These are phyloP conservation scores for Zoanthus sociatus DNA, from an alignment of 92 coral and sea anemone species.

Conservation along the genomic window DNA sequence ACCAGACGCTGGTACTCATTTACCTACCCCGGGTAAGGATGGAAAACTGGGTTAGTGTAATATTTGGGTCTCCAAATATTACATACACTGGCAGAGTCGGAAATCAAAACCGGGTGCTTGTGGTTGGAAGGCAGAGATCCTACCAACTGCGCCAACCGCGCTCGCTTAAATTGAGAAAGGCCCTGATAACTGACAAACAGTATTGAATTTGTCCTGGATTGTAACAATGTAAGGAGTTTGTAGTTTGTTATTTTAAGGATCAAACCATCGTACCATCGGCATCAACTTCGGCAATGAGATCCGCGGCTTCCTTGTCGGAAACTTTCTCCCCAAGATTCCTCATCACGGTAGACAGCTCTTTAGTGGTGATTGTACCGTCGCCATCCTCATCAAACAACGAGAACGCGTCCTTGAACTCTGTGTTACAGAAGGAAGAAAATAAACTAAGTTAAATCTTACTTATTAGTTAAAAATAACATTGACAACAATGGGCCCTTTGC, in stretches of 20 bases:
- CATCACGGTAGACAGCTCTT: conserved; percentile 77
- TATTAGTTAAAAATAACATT: too few species aligned
- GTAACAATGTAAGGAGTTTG: background rate
- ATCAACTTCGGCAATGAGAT: conserved; percentile 83
- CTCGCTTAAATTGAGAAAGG: too few species aligned
- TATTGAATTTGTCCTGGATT: background rate
- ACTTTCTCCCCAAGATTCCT: conserved; percentile 72
- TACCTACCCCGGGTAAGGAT: too few species aligned
- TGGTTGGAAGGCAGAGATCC: too few species aligned
- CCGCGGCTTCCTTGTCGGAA: conserved; percentile 64
- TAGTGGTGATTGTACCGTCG: conserved; percentile 78
- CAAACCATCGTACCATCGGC: conserved; percentile 61
- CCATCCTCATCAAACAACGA: conserved; percentile 76
- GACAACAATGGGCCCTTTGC: too few species aligned
- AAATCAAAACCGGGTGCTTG: too few species aligned
- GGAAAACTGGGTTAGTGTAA: too few species aligned
- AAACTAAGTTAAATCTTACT: background rate
- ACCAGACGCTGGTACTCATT: too few species aligned
- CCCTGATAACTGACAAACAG: too few species aligned
- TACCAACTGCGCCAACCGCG: too few species aligned
- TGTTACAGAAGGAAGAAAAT: background rate
- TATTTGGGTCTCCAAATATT: too few species aligned
- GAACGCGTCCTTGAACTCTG: conserved; percentile 88
- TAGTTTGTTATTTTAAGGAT: background rate
- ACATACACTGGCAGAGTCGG: too few species aligned